Percentiles rank a stretch among this genome's conserved stretches.
These are phyloP conservation scores for Sebastes itinus DNA, from an alignment of 2,797 vertebrate species.

Conservation along the genomic window DNA sequence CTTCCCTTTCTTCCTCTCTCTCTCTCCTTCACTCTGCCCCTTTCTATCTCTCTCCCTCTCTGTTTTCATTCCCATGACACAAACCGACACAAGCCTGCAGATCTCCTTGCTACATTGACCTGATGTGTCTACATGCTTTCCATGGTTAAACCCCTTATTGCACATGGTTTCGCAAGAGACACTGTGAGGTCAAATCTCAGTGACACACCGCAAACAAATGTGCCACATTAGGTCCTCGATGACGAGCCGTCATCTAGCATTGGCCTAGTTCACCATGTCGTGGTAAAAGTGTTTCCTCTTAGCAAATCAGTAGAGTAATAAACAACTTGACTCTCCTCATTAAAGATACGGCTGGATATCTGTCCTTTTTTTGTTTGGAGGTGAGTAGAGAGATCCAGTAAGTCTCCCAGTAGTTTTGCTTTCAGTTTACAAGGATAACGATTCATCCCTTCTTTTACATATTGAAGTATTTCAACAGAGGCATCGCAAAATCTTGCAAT, in stretches of 20 bases:
- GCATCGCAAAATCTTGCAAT: background rate
- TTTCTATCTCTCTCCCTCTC: conserved; percentile 1
- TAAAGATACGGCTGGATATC: background rate
- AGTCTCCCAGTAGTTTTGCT: background rate
- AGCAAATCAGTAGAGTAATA: conserved; percentile 1
- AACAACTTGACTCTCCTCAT: conserved; percentile 3
- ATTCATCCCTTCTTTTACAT: background rate
- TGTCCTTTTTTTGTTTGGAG: background rate
- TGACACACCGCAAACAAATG: conserved; percentile 38
- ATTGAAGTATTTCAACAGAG: background rate
- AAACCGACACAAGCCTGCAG: conserved; percentile 11
- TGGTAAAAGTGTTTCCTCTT: conserved; percentile 12
- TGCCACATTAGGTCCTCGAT: conserved; percentile 19
- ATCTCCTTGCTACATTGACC: conserved; percentile 35
- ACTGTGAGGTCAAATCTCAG: conserved; percentile 37
- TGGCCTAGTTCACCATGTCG: conserved; percentile 24
- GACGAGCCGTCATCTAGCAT: conserved; percentile 1
- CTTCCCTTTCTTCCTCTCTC: background rate
- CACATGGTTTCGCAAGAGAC: conserved; percentile 13
- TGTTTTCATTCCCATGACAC: conserved; percentile 7
- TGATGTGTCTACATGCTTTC: conserved; percentile 38
- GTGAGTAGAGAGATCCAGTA: background rate
- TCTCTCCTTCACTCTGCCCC: background rate
- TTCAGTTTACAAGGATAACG: background rate
- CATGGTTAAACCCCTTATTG: conserved; percentile 22